A percentile compares a stretch with the other conserved stretches of the same genome.
These are phyloP conservation scores for Tragelaphus scriptus DNA, from an alignment of 2,113 vertebrate genomes.

Conservation along the genomic window DNA sequence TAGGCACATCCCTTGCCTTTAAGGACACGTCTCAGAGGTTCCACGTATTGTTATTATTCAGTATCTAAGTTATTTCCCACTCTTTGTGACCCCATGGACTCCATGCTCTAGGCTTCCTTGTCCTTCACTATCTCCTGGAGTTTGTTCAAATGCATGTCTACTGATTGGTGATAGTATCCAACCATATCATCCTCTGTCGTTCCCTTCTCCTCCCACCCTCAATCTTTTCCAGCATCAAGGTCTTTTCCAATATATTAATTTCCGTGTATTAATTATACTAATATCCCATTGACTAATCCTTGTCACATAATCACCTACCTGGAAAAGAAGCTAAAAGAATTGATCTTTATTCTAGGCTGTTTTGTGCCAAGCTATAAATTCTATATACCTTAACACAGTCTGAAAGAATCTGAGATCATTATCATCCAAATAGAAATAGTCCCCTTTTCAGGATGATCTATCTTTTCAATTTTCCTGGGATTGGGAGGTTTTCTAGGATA, in stretches of 20 bases:
- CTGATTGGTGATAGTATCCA: background rate
- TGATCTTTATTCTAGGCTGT: background rate
- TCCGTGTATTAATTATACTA: background rate
- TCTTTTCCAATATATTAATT: background rate
- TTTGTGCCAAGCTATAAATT: background rate
- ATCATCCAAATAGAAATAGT: background rate
- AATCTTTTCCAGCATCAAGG: background rate
- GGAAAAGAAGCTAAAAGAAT: background rate
- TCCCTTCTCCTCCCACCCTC: background rate
- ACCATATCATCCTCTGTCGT: background rate
- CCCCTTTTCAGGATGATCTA: background rate
- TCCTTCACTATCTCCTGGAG: background rate
- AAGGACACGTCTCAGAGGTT: background rate
- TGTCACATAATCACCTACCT: background rate
- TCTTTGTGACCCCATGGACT: background rate
- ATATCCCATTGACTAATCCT: background rate
- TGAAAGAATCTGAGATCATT: background rate
- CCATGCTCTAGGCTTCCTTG: background rate
- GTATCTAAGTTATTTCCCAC: background rate
- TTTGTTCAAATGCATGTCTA: background rate
- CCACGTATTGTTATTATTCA: background rate
- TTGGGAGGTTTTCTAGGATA: background rate
- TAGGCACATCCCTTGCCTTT: background rate
- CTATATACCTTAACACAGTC: background rate
- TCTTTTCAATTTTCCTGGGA: background rate